phyloP scores from a whole-genome alignment of 2,113 vertebrate species.

The Platysteira castanea region DNA sequence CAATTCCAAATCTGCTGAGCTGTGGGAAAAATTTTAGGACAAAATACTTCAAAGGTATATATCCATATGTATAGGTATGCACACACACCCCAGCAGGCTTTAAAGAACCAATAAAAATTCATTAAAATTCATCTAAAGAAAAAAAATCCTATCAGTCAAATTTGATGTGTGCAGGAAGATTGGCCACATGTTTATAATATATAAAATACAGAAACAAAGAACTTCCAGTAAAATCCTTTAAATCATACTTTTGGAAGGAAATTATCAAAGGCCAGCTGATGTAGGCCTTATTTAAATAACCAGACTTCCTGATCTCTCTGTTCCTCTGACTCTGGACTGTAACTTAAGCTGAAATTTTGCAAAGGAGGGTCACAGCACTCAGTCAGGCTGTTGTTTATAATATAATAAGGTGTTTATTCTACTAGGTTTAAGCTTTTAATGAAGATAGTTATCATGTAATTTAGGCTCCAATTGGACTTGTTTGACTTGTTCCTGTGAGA shows the following conservation, averaged over 20 bases:
- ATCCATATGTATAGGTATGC: not conserved
- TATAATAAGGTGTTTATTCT: not conserved
- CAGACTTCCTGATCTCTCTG: not conserved
- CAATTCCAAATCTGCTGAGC: not conserved
- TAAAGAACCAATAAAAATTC: constrained; percentile 17
- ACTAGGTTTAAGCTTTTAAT: not conserved
- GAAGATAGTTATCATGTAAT: constrained; percentile 6
- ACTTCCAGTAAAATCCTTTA: not conserved
- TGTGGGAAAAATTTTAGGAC: not conserved
- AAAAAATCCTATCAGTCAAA: not conserved
- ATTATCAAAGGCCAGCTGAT: not conserved
- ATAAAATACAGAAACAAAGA: constrained; percentile 21
- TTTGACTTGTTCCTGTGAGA: constrained; percentile 23
- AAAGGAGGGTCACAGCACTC: not conserved
- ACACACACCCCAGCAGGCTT: not conserved
- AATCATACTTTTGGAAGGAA: not conserved
- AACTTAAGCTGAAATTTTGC: not conserved
- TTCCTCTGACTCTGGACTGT: not conserved
- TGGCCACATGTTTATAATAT: not conserved
- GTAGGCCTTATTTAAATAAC: not conserved
- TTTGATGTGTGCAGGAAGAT: not conserved
- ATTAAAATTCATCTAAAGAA: not conserved
- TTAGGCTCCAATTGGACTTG: constrained; percentile 14
- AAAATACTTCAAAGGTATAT: not conserved
- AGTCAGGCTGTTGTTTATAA: not conserved